These are phyloP conservation scores for Caenorhabditis remanei DNA, from an alignment of 1,140 invertebrate genomes.

Conservation along the genomic window DNA sequence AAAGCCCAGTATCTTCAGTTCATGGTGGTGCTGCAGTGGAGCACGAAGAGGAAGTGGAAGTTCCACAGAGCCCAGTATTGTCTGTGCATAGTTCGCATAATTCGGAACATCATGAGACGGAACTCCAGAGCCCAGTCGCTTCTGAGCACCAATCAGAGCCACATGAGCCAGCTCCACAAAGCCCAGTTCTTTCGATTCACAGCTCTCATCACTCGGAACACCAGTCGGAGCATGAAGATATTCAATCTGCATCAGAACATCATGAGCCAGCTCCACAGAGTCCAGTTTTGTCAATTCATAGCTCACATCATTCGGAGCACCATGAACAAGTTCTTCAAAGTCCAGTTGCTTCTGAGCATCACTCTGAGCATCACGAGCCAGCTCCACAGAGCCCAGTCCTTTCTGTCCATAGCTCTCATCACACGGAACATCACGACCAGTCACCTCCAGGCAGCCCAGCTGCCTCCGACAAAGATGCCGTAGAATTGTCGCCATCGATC, in stretches of 20 bases:
- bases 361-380: not conserved
- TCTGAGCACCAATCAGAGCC: not conserved
- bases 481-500: not conserved
- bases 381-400: slow-evolving; percentile 3
- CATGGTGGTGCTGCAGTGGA: not conserved
- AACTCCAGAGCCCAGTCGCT: not conserved
- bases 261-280: not conserved
- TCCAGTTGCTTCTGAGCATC: not conserved
- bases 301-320: not conserved
- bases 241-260: not conserved
- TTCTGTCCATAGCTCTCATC: not conserved
- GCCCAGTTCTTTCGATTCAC: not conserved
- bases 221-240: not conserved
- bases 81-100: not conserved
- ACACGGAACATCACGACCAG: not conserved
- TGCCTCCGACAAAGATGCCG: not conserved
- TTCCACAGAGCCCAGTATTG: not conserved
- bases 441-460: not conserved
- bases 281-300: not conserved
- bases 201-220: not conserved
- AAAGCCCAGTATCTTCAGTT: not conserved
- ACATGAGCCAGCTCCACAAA: not conserved
- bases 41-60: not conserved
- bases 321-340: not conserved
- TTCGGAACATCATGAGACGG: not conserved